Evolutionary conservation across 1,140 invertebrate genomes (phyloP), one percentile per base, ranked within the genome.

Genomic region (Sycobia sp.): DNA sequence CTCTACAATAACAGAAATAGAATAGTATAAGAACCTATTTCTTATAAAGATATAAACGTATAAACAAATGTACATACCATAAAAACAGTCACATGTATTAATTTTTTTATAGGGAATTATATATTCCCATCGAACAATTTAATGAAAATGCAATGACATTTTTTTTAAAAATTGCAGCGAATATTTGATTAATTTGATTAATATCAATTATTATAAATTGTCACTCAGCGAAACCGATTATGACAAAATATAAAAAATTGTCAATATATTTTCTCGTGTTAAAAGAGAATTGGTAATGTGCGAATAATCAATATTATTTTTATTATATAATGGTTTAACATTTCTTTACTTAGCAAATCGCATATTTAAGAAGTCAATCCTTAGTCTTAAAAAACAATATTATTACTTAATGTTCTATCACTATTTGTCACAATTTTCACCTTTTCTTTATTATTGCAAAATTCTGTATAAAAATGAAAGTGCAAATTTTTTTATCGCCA

Each of bases 1-100:
- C 56, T 44, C 13, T 18, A 46, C 47, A 46, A 29, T 16, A 57
- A 61, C 13, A 43, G 38, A 61, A 56, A 54, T 49, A 70, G 65
- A 54, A 65, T 58, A 64, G 64, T 55, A 34, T 65, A 22, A 57
- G 32, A 44, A 55, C n/a, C 51, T 14, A 14, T 36, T 50, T 18
- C 13, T 68, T 74, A 76, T 73, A 72, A 77, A 76, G 72, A 74
- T 73, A 73, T 70, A 77, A 78, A 78, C 70, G 68, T 78, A 79
- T 79, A 68, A 79, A 81, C 76, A 79, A 80, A 75, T 80, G 65
- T 81, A 81, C 76, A 81, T 57, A 49, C 53, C 32, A 39, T 51
- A 32, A 60, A 64, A 59, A 46, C 22, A 59, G 36, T 49, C 29
- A 54, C 29, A 20, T 57, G 27, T 56, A 25, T 62, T 4, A 10